Evolutionary conservation across 2,888 invertebrate genomes (phyloP), one percentile per base, ranked within the genome.

Genomic region (Lathronympha strigana): DNA sequence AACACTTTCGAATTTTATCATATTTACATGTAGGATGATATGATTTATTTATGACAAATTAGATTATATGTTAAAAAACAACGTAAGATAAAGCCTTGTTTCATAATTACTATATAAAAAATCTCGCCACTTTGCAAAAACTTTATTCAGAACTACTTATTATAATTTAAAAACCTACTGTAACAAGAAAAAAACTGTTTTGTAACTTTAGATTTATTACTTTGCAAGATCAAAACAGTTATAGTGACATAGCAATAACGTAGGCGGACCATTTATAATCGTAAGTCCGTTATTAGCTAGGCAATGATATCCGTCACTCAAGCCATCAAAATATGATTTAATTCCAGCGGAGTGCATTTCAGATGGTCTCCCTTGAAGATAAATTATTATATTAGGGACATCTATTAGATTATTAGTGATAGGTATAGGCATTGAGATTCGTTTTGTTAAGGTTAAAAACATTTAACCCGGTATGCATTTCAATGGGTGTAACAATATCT

Each of bases 301-400:
- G 63, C 51, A 45, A 64, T 64, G 58, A 63, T 63, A 47, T 67
- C 60, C 43, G 51, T 67, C 67, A 51, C 53, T 60, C 38, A 33
- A 38, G 63, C 47, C 63, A 67, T 67, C 60, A 60, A 53, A 60
- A 63, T 54, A 49, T 67, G 63, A 67, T 63, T 63, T 67, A 63
- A 63, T 54, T 54, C 47, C 43, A 45, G 55, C n/a, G 51, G 51
- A 57, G 19, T 67, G 67, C 62, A 57, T 33, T 51, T 57, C 28
- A 28, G 28, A 36, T 50, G 43, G 25, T 23, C 60, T 64, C 23
- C 31, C 23, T 43, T 23, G 47, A 15, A 25, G 38, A 25, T 21
- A 33, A 31, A 47, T 45, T 19, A 33, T 45, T 19, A 31, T 25
- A 43, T 21, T 17, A 25, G n/a, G n/a, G 38, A 38, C 28, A 33